These are phyloP conservation scores for Lamprologus tigripictilis DNA, from an alignment of 2,113 vertebrate genomes.

Conservation along the genomic window DNA sequence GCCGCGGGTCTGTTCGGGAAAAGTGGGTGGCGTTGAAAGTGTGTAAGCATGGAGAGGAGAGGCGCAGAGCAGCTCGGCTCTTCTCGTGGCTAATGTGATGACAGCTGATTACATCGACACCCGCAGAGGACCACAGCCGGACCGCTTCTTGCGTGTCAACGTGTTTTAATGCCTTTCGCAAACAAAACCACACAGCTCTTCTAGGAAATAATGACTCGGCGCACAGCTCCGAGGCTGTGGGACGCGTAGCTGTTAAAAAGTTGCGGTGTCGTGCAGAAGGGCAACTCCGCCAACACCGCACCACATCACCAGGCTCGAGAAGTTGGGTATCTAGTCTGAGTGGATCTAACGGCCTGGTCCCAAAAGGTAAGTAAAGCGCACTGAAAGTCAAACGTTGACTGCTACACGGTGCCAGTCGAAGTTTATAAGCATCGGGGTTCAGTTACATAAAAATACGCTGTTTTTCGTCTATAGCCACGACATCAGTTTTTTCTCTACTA, in stretches of 20 bases:
- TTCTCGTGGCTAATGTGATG: constrained; percentile 34
- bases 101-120: constrained; percentile 63
- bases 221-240: neutral
- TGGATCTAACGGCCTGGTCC: neutral
- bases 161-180: neutral
- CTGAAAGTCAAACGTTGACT: neutral
- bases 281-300: neutral
- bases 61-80: neutral
- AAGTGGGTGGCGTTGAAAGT: constrained; percentile 58
- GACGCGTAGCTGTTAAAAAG: constrained; percentile 4
- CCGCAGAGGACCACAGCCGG: neutral
- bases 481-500: neutral
- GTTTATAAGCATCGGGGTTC: neutral
- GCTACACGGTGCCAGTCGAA: too few species aligned
- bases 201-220: neutral
- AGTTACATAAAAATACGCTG: neutral
- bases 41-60: constrained; percentile 57
- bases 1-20: constrained; percentile 8
- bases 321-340: constrained; percentile 24
- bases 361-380: constrained; percentile 4
- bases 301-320: constrained; percentile 21
- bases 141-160: neutral
- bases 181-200: neutral
- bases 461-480: neutral
- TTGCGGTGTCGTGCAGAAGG: neutral